A percentile compares a stretch with the other conserved stretches of the same genome.
Evolutionary conservation across 2,888 invertebrate genomes (phyloP).

Genomic region (Sinohyriopsis cumingii): DNA sequence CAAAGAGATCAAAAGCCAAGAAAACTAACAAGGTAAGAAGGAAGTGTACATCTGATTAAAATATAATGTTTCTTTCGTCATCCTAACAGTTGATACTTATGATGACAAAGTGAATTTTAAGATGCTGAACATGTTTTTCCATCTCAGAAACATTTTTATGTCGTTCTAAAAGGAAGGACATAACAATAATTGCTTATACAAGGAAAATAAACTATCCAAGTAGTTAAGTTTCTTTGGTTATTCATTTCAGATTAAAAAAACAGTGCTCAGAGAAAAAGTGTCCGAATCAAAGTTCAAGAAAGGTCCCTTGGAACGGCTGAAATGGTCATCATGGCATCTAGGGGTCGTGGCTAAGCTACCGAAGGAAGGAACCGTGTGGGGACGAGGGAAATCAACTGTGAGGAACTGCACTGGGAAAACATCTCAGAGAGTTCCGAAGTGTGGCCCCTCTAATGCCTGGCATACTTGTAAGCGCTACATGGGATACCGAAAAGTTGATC

Average conservation of each 20-base stretch:
- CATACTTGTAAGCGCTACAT: conserved; percentile 8
- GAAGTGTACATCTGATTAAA: neutral
- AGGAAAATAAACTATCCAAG: neutral
- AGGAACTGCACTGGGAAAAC: neutral
- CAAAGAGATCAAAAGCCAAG: conserved; percentile 5
- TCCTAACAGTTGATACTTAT: no score
- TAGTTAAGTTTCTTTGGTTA: no score
- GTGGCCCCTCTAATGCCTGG: neutral
- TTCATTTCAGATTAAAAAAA: no score
- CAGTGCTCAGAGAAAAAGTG: conserved; percentile 33
- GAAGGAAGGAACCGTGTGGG: conserved; percentile 2
- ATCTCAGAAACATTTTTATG: no score
- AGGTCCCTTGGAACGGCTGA: conserved; percentile 28
- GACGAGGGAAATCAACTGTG: conserved; percentile 10
- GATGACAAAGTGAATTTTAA: no score
- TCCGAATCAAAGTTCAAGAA: conserved; percentile 29
- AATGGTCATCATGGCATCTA: conserved; percentile 44
- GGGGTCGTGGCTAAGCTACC: conserved; percentile 24
- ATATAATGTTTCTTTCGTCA: neutral
- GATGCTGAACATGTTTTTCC: no score
- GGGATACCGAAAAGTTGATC: conserved; percentile 26
- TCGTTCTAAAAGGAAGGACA: no score
- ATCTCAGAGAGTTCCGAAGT: neutral
- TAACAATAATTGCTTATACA: no score
- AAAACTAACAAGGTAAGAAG: conserved; percentile 8